phyloP scores from a whole-genome alignment of 2,888 invertebrate genomes.

The Agonopterix heracliana region DNA sequence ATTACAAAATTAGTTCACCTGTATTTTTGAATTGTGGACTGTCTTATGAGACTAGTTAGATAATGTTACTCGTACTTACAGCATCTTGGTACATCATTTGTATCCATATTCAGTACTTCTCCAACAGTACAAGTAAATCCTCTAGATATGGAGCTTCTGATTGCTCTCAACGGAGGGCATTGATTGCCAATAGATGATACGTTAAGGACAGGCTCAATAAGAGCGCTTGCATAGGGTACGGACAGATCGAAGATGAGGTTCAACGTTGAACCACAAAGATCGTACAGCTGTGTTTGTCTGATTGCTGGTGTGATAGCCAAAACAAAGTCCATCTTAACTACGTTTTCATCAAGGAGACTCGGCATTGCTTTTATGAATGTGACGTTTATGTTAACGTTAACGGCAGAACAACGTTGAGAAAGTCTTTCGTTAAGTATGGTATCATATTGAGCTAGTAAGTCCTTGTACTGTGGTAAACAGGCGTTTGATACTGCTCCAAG shows the following conservation, averaged over 20 bases:
- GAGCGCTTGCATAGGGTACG: conserved; percentile 93
- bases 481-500: conserved; percentile 91
- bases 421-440: conserved; percentile 85
- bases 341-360: conserved; percentile 88
- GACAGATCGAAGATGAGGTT: conserved; percentile 95
- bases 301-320: conserved; percentile 91
- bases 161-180: conserved; percentile 92
- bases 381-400: conserved; percentile 96
- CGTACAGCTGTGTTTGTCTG: conserved; percentile 93
- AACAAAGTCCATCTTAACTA: conserved; percentile 92
- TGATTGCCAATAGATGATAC: conserved; percentile 93
- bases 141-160: conserved; percentile 87
- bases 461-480: conserved; percentile 90
- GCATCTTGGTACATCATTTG: conserved; percentile 93
- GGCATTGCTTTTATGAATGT: conserved; percentile 90
- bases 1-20: background rate
- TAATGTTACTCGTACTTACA: conserved; percentile 76
- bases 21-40: too few species aligned
- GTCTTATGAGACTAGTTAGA: too few species aligned
- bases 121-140: conserved; percentile 96
- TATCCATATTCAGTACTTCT: conserved; percentile 95
- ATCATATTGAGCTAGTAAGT: conserved; percentile 88
- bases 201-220: conserved; percentile 91
- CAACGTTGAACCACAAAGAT: conserved; percentile 94
- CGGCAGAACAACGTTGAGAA: conserved; percentile 94